Percentiles rank a stretch among this genome's conserved stretches.
Conservation (phyloP, 1,140 invertebrate genomes). For the Dendrolimus punctatus region DNA sequence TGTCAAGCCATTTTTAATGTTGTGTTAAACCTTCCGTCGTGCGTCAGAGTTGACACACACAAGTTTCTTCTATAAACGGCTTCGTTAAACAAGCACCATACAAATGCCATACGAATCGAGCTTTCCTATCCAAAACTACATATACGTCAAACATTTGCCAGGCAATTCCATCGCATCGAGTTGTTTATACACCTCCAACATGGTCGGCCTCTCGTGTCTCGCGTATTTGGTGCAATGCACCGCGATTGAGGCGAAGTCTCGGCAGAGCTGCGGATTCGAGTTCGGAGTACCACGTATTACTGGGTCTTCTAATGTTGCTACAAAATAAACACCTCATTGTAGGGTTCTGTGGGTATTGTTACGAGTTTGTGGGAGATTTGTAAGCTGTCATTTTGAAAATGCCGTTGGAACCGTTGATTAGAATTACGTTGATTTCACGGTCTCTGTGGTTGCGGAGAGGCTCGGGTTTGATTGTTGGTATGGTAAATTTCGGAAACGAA, state of each 20-base stretch:
- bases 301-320: conserved; percentile 44
- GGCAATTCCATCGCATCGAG: conserved; percentile 32
- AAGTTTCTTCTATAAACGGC: too few species aligned
- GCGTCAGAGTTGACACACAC: too few species aligned
- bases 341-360: too few species aligned
- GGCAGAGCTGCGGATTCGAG: conserved; percentile 39
- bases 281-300: conserved; percentile 22
- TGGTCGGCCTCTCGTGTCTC: conserved; percentile 33
- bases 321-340: conserved; percentile 4
- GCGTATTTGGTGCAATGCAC: conserved; percentile 34
- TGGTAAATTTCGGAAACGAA: too few species aligned
- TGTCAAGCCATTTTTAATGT: too few species aligned
- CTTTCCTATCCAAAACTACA: background rate
- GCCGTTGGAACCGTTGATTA: too few species aligned
- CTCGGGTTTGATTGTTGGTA: too few species aligned
- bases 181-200: conserved; percentile 44
- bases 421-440: too few species aligned
- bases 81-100: too few species aligned
- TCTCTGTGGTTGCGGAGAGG: too few species aligned
- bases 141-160: conserved; percentile 1
- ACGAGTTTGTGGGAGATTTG: background rate
- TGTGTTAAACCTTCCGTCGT: too few species aligned
- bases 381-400: background rate
- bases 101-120: background rate
- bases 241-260: conserved; percentile 36